These are phyloP conservation scores for Stomorhina lunata DNA, from an alignment of 2,888 invertebrate species.

Conservation along the genomic window DNA sequence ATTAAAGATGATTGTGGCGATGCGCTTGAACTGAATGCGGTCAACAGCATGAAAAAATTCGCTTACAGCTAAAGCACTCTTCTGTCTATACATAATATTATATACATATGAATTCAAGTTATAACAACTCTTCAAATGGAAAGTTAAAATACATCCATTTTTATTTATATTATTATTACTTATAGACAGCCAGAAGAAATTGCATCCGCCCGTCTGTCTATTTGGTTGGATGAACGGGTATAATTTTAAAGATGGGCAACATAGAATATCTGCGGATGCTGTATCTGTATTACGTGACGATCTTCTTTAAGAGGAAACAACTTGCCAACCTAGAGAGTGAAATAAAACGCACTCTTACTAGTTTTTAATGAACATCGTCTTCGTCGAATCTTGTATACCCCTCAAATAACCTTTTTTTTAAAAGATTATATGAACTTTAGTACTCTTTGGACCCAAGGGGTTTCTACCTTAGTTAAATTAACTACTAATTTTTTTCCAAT, in stretches of 20 bases:
- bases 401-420: too few species aligned
- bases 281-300: constrained; percentile 4
- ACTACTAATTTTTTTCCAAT: too few species aligned
- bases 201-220: not conserved
- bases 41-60: constrained; percentile 39
- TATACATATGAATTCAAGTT: not conserved
- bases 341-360: too few species aligned
- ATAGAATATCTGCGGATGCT: constrained; percentile 11
- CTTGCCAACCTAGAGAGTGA: not conserved
- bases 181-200: too few species aligned
- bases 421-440: too few species aligned
- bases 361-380: too few species aligned
- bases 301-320: not conserved
- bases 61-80: constrained; percentile 19
- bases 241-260: too few species aligned
- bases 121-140: constrained; percentile 41
- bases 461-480: too few species aligned
- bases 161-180: not conserved
- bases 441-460: too few species aligned
- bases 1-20: not conserved
- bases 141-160: not conserved
- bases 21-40: constrained; percentile 50
- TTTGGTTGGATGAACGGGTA: not conserved
- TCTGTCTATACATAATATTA: not conserved
- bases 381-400: too few species aligned